A percentile compares a stretch with the other conserved stretches of the same genome.
Evolutionary conservation across 2,888 invertebrate genomes (phyloP).

Genomic region (Heliconius charithonia): DNA sequence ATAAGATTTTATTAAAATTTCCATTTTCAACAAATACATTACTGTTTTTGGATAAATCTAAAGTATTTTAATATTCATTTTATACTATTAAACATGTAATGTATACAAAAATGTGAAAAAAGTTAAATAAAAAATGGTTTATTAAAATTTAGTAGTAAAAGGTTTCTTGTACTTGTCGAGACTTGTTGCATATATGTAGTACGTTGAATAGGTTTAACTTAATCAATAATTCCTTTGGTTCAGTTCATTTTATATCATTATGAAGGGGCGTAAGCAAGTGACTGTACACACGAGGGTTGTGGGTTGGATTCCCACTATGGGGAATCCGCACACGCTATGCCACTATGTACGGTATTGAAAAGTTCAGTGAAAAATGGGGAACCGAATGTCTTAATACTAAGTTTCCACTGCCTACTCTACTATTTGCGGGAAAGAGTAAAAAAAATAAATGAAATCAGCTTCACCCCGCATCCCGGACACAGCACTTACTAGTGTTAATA

Average conservation of each 20-base stretch:
- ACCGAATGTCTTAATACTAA: too few species aligned
- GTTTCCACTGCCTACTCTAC: too few species aligned
- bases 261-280: not conserved
- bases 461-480: too few species aligned
- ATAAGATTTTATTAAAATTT: not conserved
- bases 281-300: not conserved
- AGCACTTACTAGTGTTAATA: too few species aligned
- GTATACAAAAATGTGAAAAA: constrained; percentile 21
- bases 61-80: not conserved
- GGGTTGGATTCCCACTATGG: too few species aligned
- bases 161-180: constrained; percentile 56
- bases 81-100: constrained; percentile 29
- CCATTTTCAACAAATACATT: not conserved
- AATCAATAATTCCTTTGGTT: not conserved
- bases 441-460: too few species aligned
- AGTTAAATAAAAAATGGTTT: not conserved
- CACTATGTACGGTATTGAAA: too few species aligned
- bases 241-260: not conserved
- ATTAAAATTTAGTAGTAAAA: constrained; percentile 35
- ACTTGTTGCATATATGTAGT: constrained; percentile 54
- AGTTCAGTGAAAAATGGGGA: too few species aligned
- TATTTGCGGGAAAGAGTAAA: too few species aligned
- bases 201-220: not conserved
- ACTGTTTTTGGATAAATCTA: not conserved
- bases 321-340: too few species aligned